These are phyloP conservation scores for Sinocyclocheilus rhinocerous DNA, from an alignment of 2,113 vertebrate genomes.

Conservation along the genomic window DNA sequence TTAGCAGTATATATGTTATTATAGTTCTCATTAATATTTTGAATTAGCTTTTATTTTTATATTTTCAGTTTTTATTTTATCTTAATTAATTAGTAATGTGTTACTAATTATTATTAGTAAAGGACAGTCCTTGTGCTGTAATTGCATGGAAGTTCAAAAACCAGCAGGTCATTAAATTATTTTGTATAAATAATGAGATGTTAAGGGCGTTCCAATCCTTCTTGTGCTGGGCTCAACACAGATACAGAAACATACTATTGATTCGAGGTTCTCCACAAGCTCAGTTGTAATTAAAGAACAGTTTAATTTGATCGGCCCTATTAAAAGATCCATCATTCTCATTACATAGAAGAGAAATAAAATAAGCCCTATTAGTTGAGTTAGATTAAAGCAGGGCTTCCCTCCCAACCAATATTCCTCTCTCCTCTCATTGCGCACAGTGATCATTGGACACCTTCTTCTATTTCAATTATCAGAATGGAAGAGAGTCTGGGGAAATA, in stretches of 20 bases:
- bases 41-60: too few relatives aligned
- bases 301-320: slow-evolving; percentile 68
- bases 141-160: slow-evolving; percentile 58
- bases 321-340: slow-evolving; percentile 63
- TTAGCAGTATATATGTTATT: background rate
- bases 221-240: slow-evolving; percentile 7
- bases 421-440: slow-evolving; percentile 43
- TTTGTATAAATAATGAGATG: slow-evolving; percentile 51
- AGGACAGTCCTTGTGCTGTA: slow-evolving; percentile 54
- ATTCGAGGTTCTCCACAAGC: slow-evolving; percentile 48
- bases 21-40: too few relatives aligned
- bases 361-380: slow-evolving; percentile 60
- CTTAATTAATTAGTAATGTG: too few relatives aligned
- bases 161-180: slow-evolving; percentile 61
- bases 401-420: slow-evolving; percentile 26
- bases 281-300: slow-evolving; percentile 65
- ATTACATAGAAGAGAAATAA: slow-evolving; percentile 59
- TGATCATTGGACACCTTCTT: slow-evolving; percentile 49
- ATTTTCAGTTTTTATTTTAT: too few relatives aligned
- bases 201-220: slow-evolving; percentile 42
- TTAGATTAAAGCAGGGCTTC: slow-evolving; percentile 56
- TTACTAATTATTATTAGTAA: background rate
- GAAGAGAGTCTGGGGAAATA: slow-evolving; percentile 37
- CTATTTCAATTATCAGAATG: slow-evolving; percentile 45
- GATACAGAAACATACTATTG: slow-evolving; percentile 38